Percentiles rank a stretch among this genome's conserved stretches.
These are phyloP conservation scores for Rhabdophis nuchalis DNA, from an alignment of 2,797 vertebrate genomes.

Conservation along the genomic window DNA sequence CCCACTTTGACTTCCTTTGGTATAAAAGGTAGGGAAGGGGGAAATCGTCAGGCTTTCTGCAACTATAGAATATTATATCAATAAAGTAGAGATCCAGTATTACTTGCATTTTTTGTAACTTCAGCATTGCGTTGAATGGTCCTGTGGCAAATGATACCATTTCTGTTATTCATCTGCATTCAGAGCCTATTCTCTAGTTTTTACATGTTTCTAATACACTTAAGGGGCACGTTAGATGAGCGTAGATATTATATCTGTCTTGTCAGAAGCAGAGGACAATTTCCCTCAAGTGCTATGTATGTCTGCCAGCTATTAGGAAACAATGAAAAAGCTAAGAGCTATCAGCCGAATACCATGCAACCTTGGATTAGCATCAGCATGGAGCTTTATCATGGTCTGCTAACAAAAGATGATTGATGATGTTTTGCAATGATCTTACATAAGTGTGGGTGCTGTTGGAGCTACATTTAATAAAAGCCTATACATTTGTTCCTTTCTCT, in stretches of 20 bases:
- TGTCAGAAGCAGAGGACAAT: conserved; percentile 29
- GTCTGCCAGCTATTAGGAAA: background rate
- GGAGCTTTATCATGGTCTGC: background rate
- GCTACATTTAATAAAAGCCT: background rate
- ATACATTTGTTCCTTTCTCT: background rate
- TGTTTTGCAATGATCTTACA: background rate
- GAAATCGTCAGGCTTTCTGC: background rate
- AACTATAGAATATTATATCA: background rate
- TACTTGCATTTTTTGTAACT: rapidly evolving
- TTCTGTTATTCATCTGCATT: background rate
- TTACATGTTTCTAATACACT: conserved; percentile 20
- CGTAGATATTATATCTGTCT: conserved; percentile 4
- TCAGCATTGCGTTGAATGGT: background rate
- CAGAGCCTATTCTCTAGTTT: conserved; percentile 1
- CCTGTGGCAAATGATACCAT: background rate
- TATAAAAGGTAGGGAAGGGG: background rate
- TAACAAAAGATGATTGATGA: background rate
- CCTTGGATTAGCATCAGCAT: background rate
- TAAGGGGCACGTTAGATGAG: conserved; percentile 20
- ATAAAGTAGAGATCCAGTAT: background rate
- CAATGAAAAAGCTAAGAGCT: background rate
- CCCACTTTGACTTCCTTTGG: background rate
- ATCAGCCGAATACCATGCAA: background rate
- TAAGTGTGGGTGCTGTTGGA: background rate
- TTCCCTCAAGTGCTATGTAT: background rate